A percentile compares a stretch with the other conserved stretches of the same genome.
These are phyloP conservation scores for Dasypus novemcinctus DNA, from an alignment of 2,113 vertebrate species.

Conservation along the genomic window DNA sequence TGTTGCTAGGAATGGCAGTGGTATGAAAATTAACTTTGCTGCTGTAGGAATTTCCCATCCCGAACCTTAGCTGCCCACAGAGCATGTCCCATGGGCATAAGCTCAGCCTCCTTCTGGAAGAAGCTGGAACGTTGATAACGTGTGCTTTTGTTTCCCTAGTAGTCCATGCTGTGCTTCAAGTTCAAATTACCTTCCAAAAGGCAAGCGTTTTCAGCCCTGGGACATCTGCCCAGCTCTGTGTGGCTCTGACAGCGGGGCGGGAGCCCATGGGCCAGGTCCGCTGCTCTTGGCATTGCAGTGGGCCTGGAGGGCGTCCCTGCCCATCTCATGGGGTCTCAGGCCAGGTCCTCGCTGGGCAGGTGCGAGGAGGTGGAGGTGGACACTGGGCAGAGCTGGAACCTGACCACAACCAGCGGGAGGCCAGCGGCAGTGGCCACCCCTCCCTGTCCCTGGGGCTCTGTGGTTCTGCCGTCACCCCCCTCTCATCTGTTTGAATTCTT, in stretches of 20 bases:
- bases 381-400: neutral
- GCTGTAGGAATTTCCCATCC: neutral
- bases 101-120: neutral
- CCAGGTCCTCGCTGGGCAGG: neutral
- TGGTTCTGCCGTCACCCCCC: neutral
- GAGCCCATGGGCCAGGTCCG: neutral
- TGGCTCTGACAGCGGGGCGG: neutral
- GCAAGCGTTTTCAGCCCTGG: neutral
- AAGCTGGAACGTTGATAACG: neutral
- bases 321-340: neutral
- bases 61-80: neutral
- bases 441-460: neutral
- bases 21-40: neutral
- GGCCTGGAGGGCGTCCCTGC: neutral
- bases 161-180: neutral
- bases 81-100: neutral
- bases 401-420: neutral
- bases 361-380: neutral
- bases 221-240: neutral
- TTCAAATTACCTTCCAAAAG: conserved; percentile 23
- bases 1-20: neutral
- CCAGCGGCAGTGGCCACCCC: neutral
- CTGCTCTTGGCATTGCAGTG: neutral
- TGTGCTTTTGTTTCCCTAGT: neutral
- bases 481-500: neutral